A percentile compares a stretch with the other conserved stretches of the same genome.
These are phyloP conservation scores for Trachelipus rathkii DNA, from an alignment of 1,140 invertebrate genomes.

Conservation along the genomic window DNA sequence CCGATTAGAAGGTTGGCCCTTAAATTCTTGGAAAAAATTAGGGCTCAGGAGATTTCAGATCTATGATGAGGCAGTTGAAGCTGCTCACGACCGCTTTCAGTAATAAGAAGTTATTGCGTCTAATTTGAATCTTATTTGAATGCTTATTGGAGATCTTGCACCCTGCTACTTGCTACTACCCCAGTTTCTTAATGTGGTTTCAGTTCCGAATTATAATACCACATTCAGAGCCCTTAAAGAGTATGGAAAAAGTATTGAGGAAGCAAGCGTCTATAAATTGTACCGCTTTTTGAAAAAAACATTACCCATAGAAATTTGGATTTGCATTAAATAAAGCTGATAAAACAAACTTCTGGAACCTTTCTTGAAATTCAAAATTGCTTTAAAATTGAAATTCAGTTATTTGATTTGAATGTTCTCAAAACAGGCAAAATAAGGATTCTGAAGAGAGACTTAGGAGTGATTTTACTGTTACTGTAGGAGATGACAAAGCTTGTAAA, in stretches of 20 bases:
- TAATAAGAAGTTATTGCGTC: neutral
- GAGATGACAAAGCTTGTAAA: no score
- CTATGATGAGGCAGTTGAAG: no score
- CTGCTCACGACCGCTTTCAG: no score
- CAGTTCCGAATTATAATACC: neutral
- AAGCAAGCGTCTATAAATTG: neutral
- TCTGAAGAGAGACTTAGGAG: no score
- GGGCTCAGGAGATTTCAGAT: no score
- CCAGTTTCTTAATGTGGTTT: neutral
- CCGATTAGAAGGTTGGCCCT: no score
- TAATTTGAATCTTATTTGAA: neutral
- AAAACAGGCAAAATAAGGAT: no score
- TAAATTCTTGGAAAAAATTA: no score
- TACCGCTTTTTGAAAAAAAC: neutral
- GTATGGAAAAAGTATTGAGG: neutral
- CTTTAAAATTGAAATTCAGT: no score
- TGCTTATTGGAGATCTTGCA: neutral
- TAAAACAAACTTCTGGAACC: neutral
- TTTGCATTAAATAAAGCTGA: neutral
- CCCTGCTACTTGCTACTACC: neutral
- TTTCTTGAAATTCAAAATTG: no score
- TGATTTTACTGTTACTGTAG: no score
- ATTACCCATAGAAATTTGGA: neutral
- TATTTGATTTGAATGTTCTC: no score
- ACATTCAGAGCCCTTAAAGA: neutral